phyloP scores from a whole-genome alignment of 2,113 vertebrate genomes.

The Orcinus orca region DNA sequence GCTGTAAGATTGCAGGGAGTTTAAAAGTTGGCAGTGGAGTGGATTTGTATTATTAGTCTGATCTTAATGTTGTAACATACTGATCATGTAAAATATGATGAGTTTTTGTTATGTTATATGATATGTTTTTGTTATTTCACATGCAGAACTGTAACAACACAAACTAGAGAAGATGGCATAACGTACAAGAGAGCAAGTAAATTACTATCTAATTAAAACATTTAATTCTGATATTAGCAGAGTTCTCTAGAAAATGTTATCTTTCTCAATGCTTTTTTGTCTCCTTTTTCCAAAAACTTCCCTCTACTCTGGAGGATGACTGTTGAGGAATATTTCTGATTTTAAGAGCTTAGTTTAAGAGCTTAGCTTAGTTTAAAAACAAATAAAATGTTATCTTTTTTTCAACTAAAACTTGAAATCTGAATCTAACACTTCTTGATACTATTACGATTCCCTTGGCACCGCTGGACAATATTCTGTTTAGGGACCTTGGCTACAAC shows the following conservation, averaged over 20 bases:
- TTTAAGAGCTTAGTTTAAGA: slow-evolving; percentile 22
- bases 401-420: neutral
- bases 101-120: neutral
- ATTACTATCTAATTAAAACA: neutral
- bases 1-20: neutral
- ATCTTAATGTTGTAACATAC: neutral
- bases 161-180: slow-evolving; percentile 25
- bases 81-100: slow-evolving; percentile 41
- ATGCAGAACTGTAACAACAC: slow-evolving; percentile 33
- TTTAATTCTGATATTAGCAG: slow-evolving; percentile 1
- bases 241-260: slow-evolving; percentile 3
- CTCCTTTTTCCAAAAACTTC: neutral
- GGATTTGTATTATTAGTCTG: neutral
- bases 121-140: neutral
- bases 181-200: neutral
- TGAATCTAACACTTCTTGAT: neutral
- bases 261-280: neutral
- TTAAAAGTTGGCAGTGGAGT: neutral
- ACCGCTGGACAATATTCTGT: neutral
- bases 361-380: slow-evolving; percentile 2
- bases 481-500: neutral
- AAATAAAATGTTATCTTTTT: neutral
- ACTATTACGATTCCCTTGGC: neutral
- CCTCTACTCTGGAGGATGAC: neutral
- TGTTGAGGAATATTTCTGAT: neutral